phyloP scores from a whole-genome alignment of 2,888 invertebrate species.

The Sussaba pulchella region DNA sequence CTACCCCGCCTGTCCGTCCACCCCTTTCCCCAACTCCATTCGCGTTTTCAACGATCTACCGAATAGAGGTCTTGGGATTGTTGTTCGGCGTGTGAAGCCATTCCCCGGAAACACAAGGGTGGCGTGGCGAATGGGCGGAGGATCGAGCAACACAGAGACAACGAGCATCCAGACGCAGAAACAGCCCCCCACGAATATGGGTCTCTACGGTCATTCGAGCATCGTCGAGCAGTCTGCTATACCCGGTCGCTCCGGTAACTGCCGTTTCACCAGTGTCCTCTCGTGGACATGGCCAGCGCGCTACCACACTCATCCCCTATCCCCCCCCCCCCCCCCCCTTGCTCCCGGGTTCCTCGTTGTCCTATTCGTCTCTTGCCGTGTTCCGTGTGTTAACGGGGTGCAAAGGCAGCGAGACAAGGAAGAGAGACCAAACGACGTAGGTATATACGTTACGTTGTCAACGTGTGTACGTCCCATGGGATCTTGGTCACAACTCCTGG shows the following conservation, averaged over 20 bases:
- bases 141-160: slow-evolving; percentile 34
- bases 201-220: slow-evolving; percentile 46
- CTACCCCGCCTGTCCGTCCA: too few species aligned
- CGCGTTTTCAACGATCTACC: slow-evolving; percentile 17
- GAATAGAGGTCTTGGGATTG: slow-evolving; percentile 44
- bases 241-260: slow-evolving; percentile 28
- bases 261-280: slow-evolving; percentile 7
- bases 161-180: slow-evolving; percentile 44
- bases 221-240: slow-evolving; percentile 32
- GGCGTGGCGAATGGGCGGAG: slow-evolving; percentile 54
- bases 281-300: slow-evolving; percentile 15
- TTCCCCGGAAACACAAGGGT: slow-evolving; percentile 34
- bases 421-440: not conserved
- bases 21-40: too few species aligned
- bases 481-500: slow-evolving; percentile 18
- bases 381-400: not conserved
- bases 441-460: not conserved
- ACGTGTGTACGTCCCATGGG: slow-evolving; percentile 8
- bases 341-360: not conserved
- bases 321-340: not conserved
- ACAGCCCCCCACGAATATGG: slow-evolving; percentile 48
- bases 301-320: not conserved
- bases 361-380: not conserved
- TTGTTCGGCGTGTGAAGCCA: slow-evolving; percentile 24
- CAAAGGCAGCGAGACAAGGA: not conserved